phyloP scores from a whole-genome alignment of 2,888 invertebrate genomes.

The Agrochola macilenta region DNA sequence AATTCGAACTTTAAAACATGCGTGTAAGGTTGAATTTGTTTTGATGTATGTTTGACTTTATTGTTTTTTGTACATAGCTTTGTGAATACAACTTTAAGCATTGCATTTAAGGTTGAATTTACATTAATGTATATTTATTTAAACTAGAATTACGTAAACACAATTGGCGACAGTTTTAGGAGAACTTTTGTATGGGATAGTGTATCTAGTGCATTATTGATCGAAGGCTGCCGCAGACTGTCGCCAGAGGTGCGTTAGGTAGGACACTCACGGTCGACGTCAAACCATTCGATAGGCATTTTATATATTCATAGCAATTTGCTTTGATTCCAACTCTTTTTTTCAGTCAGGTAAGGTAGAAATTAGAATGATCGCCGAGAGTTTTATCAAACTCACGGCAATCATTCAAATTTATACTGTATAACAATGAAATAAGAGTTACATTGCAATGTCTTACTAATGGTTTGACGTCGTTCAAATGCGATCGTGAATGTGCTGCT shows the following conservation, averaged over 20 bases:
- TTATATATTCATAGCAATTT: too few relatives aligned
- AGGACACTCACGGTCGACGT: neutral
- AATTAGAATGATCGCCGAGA: neutral
- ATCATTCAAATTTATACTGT: neutral
- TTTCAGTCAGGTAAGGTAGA: neutral
- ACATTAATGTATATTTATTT: too few relatives aligned
- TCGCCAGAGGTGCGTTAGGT: conserved; percentile 64
- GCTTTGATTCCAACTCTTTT: neutral
- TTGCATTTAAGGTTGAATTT: too few relatives aligned
- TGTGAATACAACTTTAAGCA: too few relatives aligned
- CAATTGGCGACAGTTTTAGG: too few relatives aligned
- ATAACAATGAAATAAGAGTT: neutral
- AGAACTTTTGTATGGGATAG: too few relatives aligned
- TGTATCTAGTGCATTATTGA: too few relatives aligned
- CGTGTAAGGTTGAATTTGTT: too few relatives aligned
- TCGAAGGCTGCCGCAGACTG: conserved; percentile 71
- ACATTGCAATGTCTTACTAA: neutral
- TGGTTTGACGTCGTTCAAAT: neutral
- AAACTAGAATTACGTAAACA: too few relatives aligned
- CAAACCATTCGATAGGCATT: neutral
- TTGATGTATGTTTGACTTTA: too few relatives aligned
- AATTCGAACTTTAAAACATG: too few relatives aligned
- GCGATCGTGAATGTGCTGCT: neutral
- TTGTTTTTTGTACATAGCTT: too few relatives aligned
- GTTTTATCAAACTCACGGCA: neutral